Percentiles rank a stretch among this genome's conserved stretches.
Conservation (phyloP, 2,113 vertebrate species). For the Amazona vittata region DNA sequence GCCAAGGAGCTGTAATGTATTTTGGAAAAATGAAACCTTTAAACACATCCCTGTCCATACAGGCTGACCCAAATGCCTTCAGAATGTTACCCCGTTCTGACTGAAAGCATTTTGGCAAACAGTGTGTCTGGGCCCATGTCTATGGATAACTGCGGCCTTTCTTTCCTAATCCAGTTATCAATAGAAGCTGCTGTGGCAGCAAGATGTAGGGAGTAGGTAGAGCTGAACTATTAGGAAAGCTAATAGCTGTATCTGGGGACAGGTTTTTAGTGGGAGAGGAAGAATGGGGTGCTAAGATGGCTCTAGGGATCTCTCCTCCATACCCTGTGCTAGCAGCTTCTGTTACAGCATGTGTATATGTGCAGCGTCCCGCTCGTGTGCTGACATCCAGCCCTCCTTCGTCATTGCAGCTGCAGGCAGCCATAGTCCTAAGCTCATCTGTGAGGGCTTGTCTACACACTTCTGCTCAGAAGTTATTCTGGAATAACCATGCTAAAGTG, state of each 20-base stretch:
- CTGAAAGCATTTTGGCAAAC: not conserved
- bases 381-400: not conserved
- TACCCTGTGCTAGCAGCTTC: rapidly evolving
- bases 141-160: not conserved
- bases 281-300: not conserved
- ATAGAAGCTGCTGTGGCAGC: not conserved
- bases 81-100: not conserved
- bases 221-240: not conserved
- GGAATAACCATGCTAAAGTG: rapidly evolving
- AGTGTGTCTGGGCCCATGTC: not conserved
- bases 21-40: not conserved
- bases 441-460: not conserved
- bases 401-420: not conserved
- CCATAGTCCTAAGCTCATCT: not conserved
- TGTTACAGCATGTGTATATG: not conserved
- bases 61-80: not conserved
- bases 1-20: not conserved
- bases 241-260: not conserved
- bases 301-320: not conserved
- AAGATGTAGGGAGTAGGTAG: not conserved
- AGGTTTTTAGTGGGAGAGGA: not conserved
- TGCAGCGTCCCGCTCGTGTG: rapidly evolving
- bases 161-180: not conserved
- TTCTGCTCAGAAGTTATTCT: not conserved
- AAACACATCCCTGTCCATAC: not conserved